Conservation (phyloP, 1,140 invertebrate species). For the Cotesia glomerata region DNA sequence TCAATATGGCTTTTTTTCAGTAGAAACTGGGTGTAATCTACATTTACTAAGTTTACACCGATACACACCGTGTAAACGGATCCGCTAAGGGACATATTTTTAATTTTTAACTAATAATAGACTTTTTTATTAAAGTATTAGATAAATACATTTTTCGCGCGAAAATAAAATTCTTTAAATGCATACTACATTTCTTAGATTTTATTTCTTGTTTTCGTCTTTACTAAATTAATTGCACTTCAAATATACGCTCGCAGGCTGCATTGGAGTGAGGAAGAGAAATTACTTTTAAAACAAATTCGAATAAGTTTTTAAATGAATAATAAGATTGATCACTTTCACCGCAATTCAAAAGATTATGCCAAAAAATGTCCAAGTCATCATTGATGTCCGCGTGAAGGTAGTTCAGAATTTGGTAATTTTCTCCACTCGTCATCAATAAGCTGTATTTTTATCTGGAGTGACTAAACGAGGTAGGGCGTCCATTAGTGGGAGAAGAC, state of each 20-base stretch:
- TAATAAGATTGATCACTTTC: constrained; percentile 11
- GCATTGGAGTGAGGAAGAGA: constrained; percentile 31
- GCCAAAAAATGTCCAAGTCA: constrained; percentile 14
- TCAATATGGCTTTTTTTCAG: too few species aligned
- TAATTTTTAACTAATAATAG: not conserved
- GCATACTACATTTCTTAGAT: not conserved
- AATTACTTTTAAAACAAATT: constrained; percentile 19
- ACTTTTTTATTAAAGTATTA: not conserved
- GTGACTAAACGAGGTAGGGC: constrained; percentile 9
- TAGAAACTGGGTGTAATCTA: too few species aligned
- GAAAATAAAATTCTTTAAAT: not conserved
- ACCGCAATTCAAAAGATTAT: not conserved
- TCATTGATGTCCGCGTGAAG: not conserved
- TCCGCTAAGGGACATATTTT: not conserved
- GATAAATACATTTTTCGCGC: not conserved
- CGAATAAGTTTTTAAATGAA: constrained; percentile 21
- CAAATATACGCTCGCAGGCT: constrained; percentile 22
- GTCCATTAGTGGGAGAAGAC: not conserved
- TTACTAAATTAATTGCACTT: constrained; percentile 26
- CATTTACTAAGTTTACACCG: too few species aligned
- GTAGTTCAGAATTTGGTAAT: constrained; percentile 15
- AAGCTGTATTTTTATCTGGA: not conserved
- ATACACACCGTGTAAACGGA: too few species aligned
- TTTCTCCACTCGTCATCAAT: constrained; percentile 32
- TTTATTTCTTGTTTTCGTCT: constrained; percentile 29